Conservation (phyloP, 2,113 vertebrate genomes). For the Takifugu bimaculatus region DNA sequence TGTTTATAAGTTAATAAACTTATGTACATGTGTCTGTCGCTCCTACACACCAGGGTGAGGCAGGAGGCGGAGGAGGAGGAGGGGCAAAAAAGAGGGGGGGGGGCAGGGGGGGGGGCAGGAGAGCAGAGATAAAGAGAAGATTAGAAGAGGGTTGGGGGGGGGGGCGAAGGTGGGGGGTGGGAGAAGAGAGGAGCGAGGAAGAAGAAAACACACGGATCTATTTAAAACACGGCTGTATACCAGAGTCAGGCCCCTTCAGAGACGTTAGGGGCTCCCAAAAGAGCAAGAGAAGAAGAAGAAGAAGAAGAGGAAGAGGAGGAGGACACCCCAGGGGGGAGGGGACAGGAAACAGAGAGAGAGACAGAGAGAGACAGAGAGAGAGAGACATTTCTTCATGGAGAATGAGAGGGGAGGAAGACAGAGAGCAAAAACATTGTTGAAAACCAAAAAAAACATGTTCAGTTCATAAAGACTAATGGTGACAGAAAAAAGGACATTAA, state of each 20-base stretch:
- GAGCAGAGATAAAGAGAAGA: slow-evolving; percentile 64
- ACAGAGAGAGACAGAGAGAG: slow-evolving; percentile 55
- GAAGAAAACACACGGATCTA: slow-evolving; percentile 77
- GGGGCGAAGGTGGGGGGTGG: slow-evolving; percentile 53
- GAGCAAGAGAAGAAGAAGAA: background rate
- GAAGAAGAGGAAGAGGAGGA: slow-evolving; percentile 25
- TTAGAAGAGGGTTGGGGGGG: slow-evolving; percentile 60
- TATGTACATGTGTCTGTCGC: slow-evolving; percentile 76
- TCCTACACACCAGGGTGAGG: slow-evolving; percentile 73
- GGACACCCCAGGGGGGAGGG: slow-evolving; percentile 54
- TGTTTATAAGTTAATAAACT: slow-evolving; percentile 74
- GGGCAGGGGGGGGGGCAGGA: slow-evolving; percentile 61
- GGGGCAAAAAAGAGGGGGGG: slow-evolving; percentile 33
- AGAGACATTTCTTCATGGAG: slow-evolving; percentile 63
- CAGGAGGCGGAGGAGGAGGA: slow-evolving; percentile 69
- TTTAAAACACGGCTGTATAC: slow-evolving; percentile 73
- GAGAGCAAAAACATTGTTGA: slow-evolving; percentile 59
- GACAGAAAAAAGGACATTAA: slow-evolving; percentile 3
- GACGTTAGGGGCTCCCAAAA: slow-evolving; percentile 53
- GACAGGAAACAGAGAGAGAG: slow-evolving; percentile 59
- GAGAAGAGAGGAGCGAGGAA: slow-evolving; percentile 68
- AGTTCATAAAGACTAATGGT: slow-evolving; percentile 15
- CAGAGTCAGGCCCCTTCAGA: slow-evolving; percentile 71
- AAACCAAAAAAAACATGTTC: slow-evolving; percentile 25
- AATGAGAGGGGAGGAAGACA: slow-evolving; percentile 64